These are phyloP conservation scores for Orthonevra nobilis DNA, from an alignment of 2,888 invertebrate genomes.

Conservation along the genomic window DNA sequence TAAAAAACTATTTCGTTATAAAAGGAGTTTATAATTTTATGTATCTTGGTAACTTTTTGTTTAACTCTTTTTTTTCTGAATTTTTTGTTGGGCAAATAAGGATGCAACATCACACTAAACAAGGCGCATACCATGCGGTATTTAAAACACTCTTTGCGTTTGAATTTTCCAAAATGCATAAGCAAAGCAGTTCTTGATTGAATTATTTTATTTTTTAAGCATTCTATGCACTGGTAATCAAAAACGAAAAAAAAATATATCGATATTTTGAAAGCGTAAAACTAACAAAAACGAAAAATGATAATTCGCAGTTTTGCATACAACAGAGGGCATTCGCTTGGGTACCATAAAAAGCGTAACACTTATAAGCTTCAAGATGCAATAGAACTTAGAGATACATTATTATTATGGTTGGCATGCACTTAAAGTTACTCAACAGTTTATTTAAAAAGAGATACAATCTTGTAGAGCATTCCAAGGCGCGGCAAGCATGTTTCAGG, in stretches of 20 bases:
- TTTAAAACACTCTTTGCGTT: no score
- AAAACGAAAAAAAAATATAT: neutral
- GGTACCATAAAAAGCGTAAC: conserved; percentile 28
- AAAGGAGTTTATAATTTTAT: conserved; percentile 44
- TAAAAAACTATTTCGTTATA: conserved; percentile 15
- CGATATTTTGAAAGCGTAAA: neutral
- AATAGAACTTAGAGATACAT: conserved; percentile 4
- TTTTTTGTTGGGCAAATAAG: conserved; percentile 55
- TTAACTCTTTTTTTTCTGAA: conserved; percentile 40
- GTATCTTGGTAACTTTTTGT: conserved; percentile 42
- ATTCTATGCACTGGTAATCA: conserved; percentile 16
- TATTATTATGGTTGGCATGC: no score
- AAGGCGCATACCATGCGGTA: conserved; percentile 48
- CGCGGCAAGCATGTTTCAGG: conserved; percentile 47
- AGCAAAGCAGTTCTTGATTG: conserved; percentile 47
- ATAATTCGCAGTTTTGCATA: conserved; percentile 9
- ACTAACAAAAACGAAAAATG: conserved; percentile 4
- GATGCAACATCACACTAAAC: conserved; percentile 61
- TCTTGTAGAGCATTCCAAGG: conserved; percentile 32
- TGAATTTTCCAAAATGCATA: conserved; percentile 52
- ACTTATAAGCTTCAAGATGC: conserved; percentile 42
- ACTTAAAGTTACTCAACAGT: no score
- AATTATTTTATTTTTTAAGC: conserved; percentile 10
- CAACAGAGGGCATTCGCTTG: conserved; percentile 11
- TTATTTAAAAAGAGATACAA: no score